phyloP scores from a whole-genome alignment of 2,797 vertebrate species.

The Nyctibius grandis region DNA sequence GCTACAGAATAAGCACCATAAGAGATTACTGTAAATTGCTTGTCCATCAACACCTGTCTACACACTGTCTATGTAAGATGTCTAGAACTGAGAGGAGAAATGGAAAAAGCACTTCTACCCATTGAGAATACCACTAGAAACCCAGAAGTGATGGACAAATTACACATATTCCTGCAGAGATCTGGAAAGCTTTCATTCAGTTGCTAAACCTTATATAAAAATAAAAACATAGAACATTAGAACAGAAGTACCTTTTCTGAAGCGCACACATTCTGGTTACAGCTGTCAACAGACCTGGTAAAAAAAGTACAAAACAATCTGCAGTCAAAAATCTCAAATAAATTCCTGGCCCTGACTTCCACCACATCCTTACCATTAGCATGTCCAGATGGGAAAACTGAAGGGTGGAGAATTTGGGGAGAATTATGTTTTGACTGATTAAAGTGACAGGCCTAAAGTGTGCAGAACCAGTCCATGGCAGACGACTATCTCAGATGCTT shows the following conservation, averaged over 20 bases:
- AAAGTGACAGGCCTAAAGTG: neutral
- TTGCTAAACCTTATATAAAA: neutral
- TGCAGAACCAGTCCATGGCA: neutral
- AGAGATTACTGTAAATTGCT: constrained; percentile 68
- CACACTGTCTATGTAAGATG: constrained; percentile 42
- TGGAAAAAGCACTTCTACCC: constrained; percentile 47
- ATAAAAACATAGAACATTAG: neutral
- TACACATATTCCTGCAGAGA: neutral
- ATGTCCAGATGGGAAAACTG: neutral
- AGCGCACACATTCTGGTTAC: neutral
- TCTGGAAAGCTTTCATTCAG: neutral
- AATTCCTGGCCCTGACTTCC: neutral
- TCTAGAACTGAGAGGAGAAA: constrained; percentile 60
- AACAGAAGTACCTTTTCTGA: neutral
- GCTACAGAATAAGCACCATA: constrained; percentile 74
- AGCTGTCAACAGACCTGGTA: neutral
- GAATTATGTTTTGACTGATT: neutral
- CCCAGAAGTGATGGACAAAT: constrained; percentile 30
- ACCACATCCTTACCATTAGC: neutral
- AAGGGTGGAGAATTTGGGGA: neutral
- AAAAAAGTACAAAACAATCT: neutral
- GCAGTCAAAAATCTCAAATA: neutral
- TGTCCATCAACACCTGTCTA: constrained; percentile 60
- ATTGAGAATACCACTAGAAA: constrained; percentile 32
- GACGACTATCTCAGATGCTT: neutral